phyloP scores from a whole-genome alignment of 2,888 invertebrate species.

The Cyaniris semiargus region DNA sequence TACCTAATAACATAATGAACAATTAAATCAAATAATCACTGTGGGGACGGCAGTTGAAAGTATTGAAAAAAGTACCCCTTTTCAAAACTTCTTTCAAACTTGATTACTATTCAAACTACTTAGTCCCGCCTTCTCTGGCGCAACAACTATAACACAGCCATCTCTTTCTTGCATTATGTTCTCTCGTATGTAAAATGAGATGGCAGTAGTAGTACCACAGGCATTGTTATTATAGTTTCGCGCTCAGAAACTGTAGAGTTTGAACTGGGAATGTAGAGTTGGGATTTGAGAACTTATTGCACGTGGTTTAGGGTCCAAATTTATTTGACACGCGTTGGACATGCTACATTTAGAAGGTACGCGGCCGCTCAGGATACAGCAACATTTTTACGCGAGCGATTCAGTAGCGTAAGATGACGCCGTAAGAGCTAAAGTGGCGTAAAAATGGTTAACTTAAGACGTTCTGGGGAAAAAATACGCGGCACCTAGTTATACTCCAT shows the following conservation, averaged over 20 bases:
- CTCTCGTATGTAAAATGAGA: conserved; percentile 55
- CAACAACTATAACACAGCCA: conserved; percentile 46
- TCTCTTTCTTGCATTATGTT: conserved; percentile 53
- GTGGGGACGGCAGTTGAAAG: neutral
- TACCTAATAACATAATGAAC: neutral
- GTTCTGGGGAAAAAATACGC: conserved; percentile 73
- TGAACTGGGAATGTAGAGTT: conserved; percentile 38
- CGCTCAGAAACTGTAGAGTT: conserved; percentile 42
- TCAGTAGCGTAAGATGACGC: conserved; percentile 71
- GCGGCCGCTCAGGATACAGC: conserved; percentile 59
- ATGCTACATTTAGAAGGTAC: conserved; percentile 44
- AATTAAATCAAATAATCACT: too few species aligned
- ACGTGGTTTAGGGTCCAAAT: neutral
- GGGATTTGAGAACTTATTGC: conserved; percentile 40
- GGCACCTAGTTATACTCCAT: conserved; percentile 73
- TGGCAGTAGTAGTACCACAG: conserved; percentile 56
- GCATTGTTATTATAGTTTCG: conserved; percentile 75
- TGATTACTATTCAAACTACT: conserved; percentile 72
- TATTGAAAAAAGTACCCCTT: conserved; percentile 65
- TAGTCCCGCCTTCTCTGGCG: conserved; percentile 59
- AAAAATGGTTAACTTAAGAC: conserved; percentile 78
- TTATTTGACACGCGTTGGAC: neutral
- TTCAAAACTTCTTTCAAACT: conserved; percentile 76
- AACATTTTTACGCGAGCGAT: conserved; percentile 78
- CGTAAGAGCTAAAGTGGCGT: conserved; percentile 77